Evolutionary conservation across 2,888 invertebrate species (phyloP).

Genomic region (Tenodera sinensis): DNA sequence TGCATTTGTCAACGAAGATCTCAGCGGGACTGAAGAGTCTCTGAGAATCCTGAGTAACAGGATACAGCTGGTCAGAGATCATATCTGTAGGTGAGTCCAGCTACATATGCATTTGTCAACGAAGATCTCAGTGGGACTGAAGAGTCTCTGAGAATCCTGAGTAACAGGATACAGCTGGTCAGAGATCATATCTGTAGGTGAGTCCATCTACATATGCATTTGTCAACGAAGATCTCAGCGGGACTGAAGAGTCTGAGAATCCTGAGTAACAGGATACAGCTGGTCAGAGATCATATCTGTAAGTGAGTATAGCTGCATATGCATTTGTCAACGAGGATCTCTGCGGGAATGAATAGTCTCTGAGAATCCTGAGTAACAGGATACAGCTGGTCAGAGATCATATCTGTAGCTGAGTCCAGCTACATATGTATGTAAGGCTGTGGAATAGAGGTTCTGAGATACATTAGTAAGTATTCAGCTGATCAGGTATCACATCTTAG

Average conservation of each 20-base stretch:
- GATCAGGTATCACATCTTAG: conserved; percentile 73
- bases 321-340: too few relatives aligned
- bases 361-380: background rate
- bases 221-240: too few relatives aligned
- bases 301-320: conserved; percentile 54
- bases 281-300: conserved; percentile 74
- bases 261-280: conserved; percentile 68
- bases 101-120: too few relatives aligned
- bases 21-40: background rate
- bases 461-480: conserved; percentile 78
- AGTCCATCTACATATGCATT: conserved; percentile 38
- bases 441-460: conserved; percentile 64
- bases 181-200: conserved; percentile 78
- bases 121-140: conserved; percentile 61
- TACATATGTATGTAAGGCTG: too few relatives aligned
- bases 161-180: conserved; percentile 76
- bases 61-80: too few relatives aligned
- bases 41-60: background rate
- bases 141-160: conserved; percentile 77
- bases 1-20: too few relatives aligned
- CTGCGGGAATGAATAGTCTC: background rate
- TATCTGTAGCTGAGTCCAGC: too few relatives aligned
- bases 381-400: too few relatives aligned
- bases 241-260: background rate
- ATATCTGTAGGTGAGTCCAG: too few relatives aligned